Evolutionary conservation across 2,888 invertebrate species (phyloP), one percentile per base, ranked within the genome.

Genomic region (Vanessa cardui): DNA sequence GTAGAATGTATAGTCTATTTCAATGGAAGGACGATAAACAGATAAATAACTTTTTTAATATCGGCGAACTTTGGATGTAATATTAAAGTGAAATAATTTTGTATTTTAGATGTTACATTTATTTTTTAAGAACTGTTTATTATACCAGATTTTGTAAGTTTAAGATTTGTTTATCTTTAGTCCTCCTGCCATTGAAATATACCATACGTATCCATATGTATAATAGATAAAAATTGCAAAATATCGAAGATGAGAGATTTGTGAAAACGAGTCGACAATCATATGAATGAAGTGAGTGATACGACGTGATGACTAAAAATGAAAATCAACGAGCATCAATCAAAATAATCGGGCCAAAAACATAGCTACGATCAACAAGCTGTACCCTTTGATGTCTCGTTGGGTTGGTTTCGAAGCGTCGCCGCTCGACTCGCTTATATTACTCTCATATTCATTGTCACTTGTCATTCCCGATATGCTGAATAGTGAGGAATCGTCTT

Each of bases 381-480:
- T 86, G 88, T 92, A 92, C 92, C 92, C 92, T 92, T 90, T 92
- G 76, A 85, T 81, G 79, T 89, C 86, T 78, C 89, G 91, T 80
- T 90, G 91, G 74, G 89, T 89, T 72, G 90, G 88, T 83, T 90
- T 90, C 76, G 90, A 88, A 71, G 85, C 89, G 75, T 91, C 90
- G 75, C 91, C 90, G 82, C 92, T 92, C 72, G 92, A 92, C 81
- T 92, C 92, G 81, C 92, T 92, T 83, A 92, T 89, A 85, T 92
- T 92, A 89, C 92, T 92, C 77, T 92, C 92, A 83, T 87, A 92
- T 85, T 92, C 92, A 90, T 92, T 93, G 88, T 93, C 93, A 84
- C 93, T 93, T 79, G 93, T 93, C 88, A 93, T 93, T 84, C 93
- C 93, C 79, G 93, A 93, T 84, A 93, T 93, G 90, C 92, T 93